Evolutionary conservation across 2,113 vertebrate species (phyloP).

Genomic region (Anoura caudifer): DNA sequence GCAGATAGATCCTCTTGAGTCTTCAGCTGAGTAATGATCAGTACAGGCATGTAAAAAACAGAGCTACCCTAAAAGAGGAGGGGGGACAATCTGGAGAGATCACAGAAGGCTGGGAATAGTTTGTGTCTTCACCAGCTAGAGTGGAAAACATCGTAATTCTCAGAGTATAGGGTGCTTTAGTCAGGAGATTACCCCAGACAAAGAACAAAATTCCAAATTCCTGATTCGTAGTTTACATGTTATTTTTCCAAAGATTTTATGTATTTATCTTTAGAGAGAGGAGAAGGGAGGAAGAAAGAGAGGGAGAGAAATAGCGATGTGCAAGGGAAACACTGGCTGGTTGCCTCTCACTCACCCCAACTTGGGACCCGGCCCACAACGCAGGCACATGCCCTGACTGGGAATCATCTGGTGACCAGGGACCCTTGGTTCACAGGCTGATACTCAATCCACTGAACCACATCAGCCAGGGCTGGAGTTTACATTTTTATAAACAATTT

Average conservation of each 20-base stretch:
- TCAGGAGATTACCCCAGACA: background rate
- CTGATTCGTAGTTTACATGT: background rate
- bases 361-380: too few relatives aligned
- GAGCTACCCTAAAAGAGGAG: background rate
- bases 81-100: background rate
- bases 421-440: too few relatives aligned
- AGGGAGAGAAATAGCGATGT: too few relatives aligned
- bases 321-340: too few relatives aligned
- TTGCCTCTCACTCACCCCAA: too few relatives aligned
- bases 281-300: too few relatives aligned
- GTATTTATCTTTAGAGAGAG: too few relatives aligned
- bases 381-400: too few relatives aligned
- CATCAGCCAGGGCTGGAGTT: background rate
- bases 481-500: background rate
- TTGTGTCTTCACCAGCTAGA: background rate
- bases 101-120: background rate
- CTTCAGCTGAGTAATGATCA: background rate
- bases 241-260: too few relatives aligned
- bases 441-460: too few relatives aligned
- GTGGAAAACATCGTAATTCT: background rate
- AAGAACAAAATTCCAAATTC: background rate
- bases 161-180: rapidly evolving
- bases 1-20: background rate
- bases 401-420: too few relatives aligned
- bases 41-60: background rate